Percentiles rank a stretch among this genome's conserved stretches.
Evolutionary conservation across 2,797 vertebrate species (phyloP).

Genomic region (Spinus olivaceus): DNA sequence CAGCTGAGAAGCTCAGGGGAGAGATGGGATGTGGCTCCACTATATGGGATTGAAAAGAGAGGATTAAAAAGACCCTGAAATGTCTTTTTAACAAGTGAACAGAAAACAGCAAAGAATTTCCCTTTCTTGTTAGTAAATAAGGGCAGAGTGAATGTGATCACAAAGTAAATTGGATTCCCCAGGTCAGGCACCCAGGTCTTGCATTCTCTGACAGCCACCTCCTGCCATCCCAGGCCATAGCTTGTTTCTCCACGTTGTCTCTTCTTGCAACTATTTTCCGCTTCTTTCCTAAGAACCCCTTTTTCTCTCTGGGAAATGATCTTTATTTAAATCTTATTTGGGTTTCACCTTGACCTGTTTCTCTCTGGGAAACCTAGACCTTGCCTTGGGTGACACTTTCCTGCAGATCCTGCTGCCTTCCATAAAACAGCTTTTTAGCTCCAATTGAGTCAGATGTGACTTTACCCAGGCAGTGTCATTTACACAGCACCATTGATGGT

Average conservation of each 20-base stretch:
- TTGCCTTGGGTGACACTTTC: accelerated
- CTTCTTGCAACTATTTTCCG: neutral
- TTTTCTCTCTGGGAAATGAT: neutral
- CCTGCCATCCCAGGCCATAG: neutral
- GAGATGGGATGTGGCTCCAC: accelerated
- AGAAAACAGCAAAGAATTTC: neutral
- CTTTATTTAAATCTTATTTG: neutral
- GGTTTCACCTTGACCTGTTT: neutral
- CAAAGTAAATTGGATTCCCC: accelerated
- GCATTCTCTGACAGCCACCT: neutral
- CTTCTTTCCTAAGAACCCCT: neutral
- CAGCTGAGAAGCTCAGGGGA: accelerated
- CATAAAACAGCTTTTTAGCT: neutral
- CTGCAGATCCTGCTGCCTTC: neutral
- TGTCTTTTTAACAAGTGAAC: neutral
- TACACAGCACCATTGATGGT: neutral
- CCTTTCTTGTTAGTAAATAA: neutral
- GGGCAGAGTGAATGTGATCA: neutral
- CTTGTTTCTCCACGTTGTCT: neutral
- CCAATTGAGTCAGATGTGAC: neutral
- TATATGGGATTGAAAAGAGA: neutral
- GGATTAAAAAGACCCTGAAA: neutral
- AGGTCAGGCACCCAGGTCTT: neutral
- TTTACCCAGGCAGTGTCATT: neutral
- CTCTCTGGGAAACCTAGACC: neutral